These are phyloP conservation scores for Eutrigla gurnardus DNA, from an alignment of 2,797 vertebrate species.

Conservation along the genomic window DNA sequence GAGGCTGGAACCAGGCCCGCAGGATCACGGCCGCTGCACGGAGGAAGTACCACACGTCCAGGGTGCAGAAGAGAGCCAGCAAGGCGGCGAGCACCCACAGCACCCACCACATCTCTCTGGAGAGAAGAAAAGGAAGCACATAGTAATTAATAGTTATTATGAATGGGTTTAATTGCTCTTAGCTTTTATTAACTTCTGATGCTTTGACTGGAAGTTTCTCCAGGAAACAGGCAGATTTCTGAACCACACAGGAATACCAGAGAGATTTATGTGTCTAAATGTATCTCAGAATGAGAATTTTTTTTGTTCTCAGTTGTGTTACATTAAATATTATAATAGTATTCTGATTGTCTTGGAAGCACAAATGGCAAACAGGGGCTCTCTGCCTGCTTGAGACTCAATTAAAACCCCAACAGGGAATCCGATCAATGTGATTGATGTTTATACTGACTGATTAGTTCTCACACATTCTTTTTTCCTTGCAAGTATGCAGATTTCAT, in stretches of 20 bases:
- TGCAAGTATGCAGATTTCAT: background rate
- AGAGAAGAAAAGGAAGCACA: background rate
- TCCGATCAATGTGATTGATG: background rate
- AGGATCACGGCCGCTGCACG: constrained; percentile 68
- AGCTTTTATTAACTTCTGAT: background rate
- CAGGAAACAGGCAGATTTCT: background rate
- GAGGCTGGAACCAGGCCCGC: constrained; percentile 84
- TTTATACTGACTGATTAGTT: background rate
- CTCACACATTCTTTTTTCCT: too few species aligned
- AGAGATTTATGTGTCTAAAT: background rate
- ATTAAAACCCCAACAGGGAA: background rate
- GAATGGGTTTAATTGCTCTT: background rate
- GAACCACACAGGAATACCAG: background rate
- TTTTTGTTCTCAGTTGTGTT: background rate
- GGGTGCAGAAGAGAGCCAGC: constrained; percentile 79
- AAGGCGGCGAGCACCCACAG: constrained; percentile 71
- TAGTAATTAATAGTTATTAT: background rate
- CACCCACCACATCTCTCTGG: constrained; percentile 74
- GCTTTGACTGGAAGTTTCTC: background rate
- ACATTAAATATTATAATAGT: background rate
- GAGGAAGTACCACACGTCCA: constrained; percentile 89
- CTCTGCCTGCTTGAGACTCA: background rate
- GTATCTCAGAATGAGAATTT: background rate
- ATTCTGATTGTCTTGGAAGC: background rate
- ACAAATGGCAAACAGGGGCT: background rate